Evolutionary conservation across 2,797 vertebrate genomes (phyloP), one percentile per base, ranked within the genome.

Genomic region (Philypnodon macrostomus): DNA sequence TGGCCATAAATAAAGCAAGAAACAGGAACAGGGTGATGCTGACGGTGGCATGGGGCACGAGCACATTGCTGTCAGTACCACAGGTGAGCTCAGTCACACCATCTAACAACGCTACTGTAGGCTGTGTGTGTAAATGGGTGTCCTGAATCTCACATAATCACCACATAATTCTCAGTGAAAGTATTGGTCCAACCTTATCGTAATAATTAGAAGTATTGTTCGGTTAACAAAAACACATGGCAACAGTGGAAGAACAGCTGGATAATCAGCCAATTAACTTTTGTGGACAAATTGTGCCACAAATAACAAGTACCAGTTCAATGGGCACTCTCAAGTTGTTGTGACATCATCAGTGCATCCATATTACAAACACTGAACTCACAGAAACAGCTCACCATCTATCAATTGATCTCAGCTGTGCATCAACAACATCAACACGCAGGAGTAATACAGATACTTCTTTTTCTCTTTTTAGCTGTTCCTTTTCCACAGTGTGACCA

Each of bases 21-120:
- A 85, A 75, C 50, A 92, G 90, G 73, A 92, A 91, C 79, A 87
- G 79, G 50, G 68, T 80, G 19, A 90, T 94, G 92, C 80, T 94
- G 45, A 70, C 40, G 0, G 53, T 64, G 0, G 91, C 93, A 2
- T 95, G 93, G 93, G 17, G 74, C 5, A 91, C 94, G 76, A 94
- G 93, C 0, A 57, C 85, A 0, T 47, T 85, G 45, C 86, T 96
- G 47, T 89, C 93, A 0, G 58, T 88, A 35, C 92, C 92, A 0
- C 92, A 94, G 91, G 93, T 94, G 63, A 80, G 63, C 15, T 44
- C 46, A 4, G 29, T 19, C 19, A 10, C 21, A 9, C 34, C 18
- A 4, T 19, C 17, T 33, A 19, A n/a, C 0, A n/a, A 32, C 18
- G 0, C 1, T n/a, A n/a, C n/a, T n/a, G n/a, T n/a, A n/a, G n/a